A percentile compares a stretch with the other conserved stretches of the same genome.
These are phyloP conservation scores for Drosophila santomea DNA, from an alignment of 1,140 invertebrate genomes.

Conservation along the genomic window DNA sequence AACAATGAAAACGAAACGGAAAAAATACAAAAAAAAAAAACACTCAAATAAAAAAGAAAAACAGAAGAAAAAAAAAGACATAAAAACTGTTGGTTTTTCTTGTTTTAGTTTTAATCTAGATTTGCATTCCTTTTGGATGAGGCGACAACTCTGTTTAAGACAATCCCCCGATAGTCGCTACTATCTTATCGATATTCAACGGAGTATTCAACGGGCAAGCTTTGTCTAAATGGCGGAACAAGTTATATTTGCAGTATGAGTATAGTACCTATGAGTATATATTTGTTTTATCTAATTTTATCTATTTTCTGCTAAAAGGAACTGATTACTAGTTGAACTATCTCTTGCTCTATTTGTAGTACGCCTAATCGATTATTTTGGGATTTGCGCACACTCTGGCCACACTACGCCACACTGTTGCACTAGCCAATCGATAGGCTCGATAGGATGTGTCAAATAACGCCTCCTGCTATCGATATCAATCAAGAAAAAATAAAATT, in stretches of 20 bases:
- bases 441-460: neutral
- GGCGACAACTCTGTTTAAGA: neutral
- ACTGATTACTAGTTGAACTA: too few species aligned
- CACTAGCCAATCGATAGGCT: neutral
- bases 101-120: neutral
- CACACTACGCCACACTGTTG: neutral
- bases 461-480: conserved; percentile 1
- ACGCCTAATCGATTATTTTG: neutral
- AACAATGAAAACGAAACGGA: conserved; percentile 67
- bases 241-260: too few species aligned
- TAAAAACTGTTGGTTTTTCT: conserved; percentile 13
- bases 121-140: neutral
- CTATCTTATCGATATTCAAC: too few species aligned
- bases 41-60: conserved; percentile 60
- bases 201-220: too few species aligned
- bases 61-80: conserved; percentile 59
- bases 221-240: too few species aligned
- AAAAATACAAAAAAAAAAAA: conserved; percentile 54
- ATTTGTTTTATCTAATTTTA: too few species aligned
- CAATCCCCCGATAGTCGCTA: neutral
- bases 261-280: too few species aligned
- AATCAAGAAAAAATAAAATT: neutral
- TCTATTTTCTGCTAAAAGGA: neutral
- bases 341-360: neutral
- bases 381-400: neutral